Conservation (phyloP, 2,888 invertebrate species). For the Sclerodermus sp. region DNA sequence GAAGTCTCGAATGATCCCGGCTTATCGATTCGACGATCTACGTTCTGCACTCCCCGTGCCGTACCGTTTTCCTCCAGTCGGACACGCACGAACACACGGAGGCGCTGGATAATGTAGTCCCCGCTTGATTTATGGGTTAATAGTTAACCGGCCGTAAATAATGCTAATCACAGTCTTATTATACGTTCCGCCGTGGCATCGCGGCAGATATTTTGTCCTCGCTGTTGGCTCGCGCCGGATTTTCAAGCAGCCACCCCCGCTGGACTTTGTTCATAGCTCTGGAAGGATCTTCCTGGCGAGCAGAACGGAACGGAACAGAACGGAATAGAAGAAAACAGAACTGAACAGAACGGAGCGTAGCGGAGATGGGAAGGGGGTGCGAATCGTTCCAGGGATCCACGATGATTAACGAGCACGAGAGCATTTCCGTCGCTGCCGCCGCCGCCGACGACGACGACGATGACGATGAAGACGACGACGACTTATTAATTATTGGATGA, state of each 20-base stretch:
- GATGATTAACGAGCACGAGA: too few relatives aligned
- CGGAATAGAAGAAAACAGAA: not conserved
- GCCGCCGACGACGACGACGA: too few relatives aligned
- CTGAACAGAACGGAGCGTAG: not conserved
- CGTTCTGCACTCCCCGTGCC: slow-evolving; percentile 26
- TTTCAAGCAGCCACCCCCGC: slow-evolving; percentile 17
- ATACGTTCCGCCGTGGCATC: slow-evolving; percentile 44
- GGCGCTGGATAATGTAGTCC: slow-evolving; percentile 42
- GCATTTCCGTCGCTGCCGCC: too few relatives aligned
- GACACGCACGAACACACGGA: slow-evolving; percentile 35
- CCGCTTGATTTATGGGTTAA: slow-evolving; percentile 55
- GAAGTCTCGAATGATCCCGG: slow-evolving; percentile 21
- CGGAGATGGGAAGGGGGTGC: too few relatives aligned
- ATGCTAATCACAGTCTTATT: slow-evolving; percentile 58
- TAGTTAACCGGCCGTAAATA: slow-evolving; percentile 58
- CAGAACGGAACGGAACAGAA: not conserved
- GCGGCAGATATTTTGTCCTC: slow-evolving; percentile 46
- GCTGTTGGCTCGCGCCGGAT: slow-evolving; percentile 17
- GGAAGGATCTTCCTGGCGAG: not conserved
- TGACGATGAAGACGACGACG: too few relatives aligned
- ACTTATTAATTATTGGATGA: too few relatives aligned
- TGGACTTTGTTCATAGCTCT: not conserved
- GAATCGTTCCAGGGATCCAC: too few relatives aligned
- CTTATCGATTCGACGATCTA: slow-evolving; percentile 33
- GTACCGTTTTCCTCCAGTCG: slow-evolving; percentile 27